Conservation (phyloP, 2,113 vertebrate genomes). For the Dolichallabes microphthalmus region DNA sequence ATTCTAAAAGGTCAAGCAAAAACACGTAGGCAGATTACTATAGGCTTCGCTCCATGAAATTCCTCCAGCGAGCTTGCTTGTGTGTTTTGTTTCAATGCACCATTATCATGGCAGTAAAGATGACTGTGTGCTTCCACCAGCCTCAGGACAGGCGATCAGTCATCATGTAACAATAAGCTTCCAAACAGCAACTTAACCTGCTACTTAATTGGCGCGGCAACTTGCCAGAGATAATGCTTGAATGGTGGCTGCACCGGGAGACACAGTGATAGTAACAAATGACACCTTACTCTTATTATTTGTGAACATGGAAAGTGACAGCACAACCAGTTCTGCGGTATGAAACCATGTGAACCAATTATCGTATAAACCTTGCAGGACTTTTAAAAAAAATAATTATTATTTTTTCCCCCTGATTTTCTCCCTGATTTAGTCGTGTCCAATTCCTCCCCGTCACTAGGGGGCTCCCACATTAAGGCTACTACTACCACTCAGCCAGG, state of each 20-base stretch:
- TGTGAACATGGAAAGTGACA: not conserved
- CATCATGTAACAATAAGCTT: constrained; percentile 21
- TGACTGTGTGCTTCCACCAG: not conserved
- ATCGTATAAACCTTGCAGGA: no score
- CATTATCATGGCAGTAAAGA: constrained; percentile 15
- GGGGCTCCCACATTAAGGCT: no score
- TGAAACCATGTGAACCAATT: not conserved
- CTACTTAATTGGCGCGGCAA: not conserved
- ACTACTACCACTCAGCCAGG: no score
- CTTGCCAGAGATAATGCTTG: not conserved
- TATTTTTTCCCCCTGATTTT: no score
- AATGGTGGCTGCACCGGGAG: not conserved
- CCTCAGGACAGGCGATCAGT: not conserved
- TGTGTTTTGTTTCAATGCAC: not conserved
- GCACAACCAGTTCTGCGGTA: no score
- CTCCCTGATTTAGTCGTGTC: no score
- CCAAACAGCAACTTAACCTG: not conserved
- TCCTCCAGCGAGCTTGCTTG: not conserved
- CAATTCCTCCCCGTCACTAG: no score
- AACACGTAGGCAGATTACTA: not conserved
- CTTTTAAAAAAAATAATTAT: no score
- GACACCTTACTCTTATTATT: not conserved
- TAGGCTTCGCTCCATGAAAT: not conserved
- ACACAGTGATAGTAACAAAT: not conserved
- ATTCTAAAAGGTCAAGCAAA: not conserved